Conservation (phyloP, 1,140 invertebrate genomes). For the Trichogramma pretiosum region DNA sequence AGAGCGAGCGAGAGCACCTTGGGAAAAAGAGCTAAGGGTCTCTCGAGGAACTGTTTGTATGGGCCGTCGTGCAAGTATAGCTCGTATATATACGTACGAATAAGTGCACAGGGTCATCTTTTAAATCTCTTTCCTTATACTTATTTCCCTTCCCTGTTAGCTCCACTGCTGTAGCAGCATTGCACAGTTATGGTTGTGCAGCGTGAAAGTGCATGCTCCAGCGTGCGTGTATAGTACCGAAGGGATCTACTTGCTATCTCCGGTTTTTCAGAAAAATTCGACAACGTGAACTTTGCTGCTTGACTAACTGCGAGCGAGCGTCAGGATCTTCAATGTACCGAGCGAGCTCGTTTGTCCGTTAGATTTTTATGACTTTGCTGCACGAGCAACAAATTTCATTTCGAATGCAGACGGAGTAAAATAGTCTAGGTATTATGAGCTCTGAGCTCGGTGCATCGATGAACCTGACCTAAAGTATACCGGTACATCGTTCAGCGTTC, state of each 20-base stretch:
- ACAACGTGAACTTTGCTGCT: not conserved
- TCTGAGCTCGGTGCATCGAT: too few species aligned
- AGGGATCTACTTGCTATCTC: too few species aligned
- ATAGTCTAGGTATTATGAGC: too few species aligned
- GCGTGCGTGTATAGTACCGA: not conserved
- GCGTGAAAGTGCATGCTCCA: not conserved
- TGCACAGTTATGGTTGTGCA: not conserved
- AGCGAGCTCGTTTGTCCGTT: too few species aligned
- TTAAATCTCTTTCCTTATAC: conserved; percentile 2
- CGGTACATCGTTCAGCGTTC: too few species aligned
- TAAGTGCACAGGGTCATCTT: conserved; percentile 13
- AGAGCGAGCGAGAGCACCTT: conserved; percentile 9
- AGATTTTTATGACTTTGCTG: too few species aligned
- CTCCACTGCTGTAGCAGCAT: conserved; percentile 1
- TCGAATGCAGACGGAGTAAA: too few species aligned
- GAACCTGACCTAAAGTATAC: too few species aligned
- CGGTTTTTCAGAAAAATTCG: conserved; percentile 15
- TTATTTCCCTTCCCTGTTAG: not conserved
- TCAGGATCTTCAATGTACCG: not conserved
- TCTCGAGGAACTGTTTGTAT: not conserved
- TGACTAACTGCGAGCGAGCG: too few species aligned
- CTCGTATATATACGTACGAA: conserved; percentile 3
- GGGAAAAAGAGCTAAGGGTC: conserved; percentile 10
- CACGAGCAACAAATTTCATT: too few species aligned
- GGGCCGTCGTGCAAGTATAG: too few species aligned